Conservation (phyloP, 2,113 vertebrate genomes). For the Ascaphus truei region DNA sequence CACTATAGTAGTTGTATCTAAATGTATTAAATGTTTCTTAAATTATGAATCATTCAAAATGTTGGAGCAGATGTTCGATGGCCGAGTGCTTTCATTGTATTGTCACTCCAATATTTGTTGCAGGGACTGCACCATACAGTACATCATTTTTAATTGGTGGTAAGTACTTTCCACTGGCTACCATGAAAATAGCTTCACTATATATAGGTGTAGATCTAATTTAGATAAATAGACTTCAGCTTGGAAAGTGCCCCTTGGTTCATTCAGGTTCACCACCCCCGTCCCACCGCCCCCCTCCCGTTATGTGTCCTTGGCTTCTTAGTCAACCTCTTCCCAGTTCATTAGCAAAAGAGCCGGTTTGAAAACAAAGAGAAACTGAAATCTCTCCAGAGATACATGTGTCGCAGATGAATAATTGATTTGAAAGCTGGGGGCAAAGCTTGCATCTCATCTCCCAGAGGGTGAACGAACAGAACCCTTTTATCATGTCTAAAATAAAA, state of each 20-base stretch:
- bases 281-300: not conserved
- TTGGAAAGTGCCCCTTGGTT: not conserved
- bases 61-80: too few relatives aligned
- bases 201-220: not conserved
- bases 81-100: too few relatives aligned
- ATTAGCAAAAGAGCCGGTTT: constrained; percentile 17
- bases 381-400: constrained; percentile 14
- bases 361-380: not conserved
- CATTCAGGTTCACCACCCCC: not conserved
- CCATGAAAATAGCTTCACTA: too few relatives aligned
- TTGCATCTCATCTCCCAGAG: not conserved
- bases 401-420: constrained; percentile 30
- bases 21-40: too few relatives aligned
- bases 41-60: too few relatives aligned
- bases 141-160: too few relatives aligned
- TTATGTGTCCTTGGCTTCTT: not conserved
- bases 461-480: not conserved
- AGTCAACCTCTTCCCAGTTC: not conserved
- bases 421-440: not conserved
- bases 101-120: too few relatives aligned
- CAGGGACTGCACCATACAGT: too few relatives aligned
- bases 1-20: too few relatives aligned
- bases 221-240: not conserved
- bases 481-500: not conserved
- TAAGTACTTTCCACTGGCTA: too few relatives aligned